A percentile compares a stretch with the other conserved stretches of the same genome.
These are phyloP conservation scores for Cynaeus angustus DNA, from an alignment of 2,888 invertebrate species.

Conservation along the genomic window DNA sequence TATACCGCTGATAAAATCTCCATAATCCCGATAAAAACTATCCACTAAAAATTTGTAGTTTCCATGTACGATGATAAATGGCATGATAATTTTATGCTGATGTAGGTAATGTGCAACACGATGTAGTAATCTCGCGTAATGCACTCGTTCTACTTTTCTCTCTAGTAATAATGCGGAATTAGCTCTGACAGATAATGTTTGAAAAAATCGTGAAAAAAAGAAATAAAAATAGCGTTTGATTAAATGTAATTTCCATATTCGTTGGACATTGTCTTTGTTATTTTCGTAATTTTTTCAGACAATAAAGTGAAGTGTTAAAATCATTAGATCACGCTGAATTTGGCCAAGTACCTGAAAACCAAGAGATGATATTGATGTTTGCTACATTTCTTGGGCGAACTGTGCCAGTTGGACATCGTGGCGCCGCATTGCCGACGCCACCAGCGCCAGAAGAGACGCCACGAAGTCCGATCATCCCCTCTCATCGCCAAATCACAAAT, in stretches of 20 bases:
- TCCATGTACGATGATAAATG: conserved; percentile 2
- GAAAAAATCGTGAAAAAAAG: not conserved
- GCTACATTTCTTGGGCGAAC: conserved; percentile 17
- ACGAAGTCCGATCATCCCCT: conserved; percentile 38
- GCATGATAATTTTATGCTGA: conserved; percentile 9
- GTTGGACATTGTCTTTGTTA: too few relatives aligned
- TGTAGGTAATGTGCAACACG: not conserved
- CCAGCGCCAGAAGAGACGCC: conserved; percentile 48
- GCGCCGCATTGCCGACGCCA: conserved; percentile 43
- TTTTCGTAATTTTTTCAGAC: not conserved
- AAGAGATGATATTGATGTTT: conserved; percentile 39
- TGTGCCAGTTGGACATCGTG: conserved; percentile 36
- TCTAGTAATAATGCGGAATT: too few relatives aligned
- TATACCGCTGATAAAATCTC: not conserved
- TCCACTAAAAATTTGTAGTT: not conserved
- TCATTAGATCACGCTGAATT: too few relatives aligned
- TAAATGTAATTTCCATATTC: not conserved
- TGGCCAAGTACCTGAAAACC: conserved; percentile 28
- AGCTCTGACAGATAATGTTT: too few relatives aligned
- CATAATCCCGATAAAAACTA: not conserved
- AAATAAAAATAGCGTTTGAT: not conserved
- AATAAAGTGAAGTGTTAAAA: too few relatives aligned
- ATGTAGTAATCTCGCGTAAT: conserved; percentile 3
- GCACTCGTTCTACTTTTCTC: not conserved
- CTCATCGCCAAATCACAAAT: conserved; percentile 29